Evolutionary conservation across 2,113 vertebrate species (phyloP).

Genomic region (Cottus gobio): DNA sequence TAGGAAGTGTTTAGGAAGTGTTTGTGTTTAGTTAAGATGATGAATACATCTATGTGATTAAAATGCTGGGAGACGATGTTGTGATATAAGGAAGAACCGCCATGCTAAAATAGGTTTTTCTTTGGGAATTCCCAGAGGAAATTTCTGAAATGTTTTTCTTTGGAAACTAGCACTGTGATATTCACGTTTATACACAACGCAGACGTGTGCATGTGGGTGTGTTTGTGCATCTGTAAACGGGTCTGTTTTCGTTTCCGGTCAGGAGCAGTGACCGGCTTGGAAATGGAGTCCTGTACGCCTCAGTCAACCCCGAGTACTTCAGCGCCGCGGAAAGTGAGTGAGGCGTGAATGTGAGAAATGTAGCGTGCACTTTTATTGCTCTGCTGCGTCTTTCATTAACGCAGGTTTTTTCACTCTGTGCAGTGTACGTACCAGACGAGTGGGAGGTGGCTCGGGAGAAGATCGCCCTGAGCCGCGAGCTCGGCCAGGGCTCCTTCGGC

Average conservation of each 20-base stretch:
- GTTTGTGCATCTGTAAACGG: constrained; percentile 17
- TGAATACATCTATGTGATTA: neutral
- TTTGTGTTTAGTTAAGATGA: no score
- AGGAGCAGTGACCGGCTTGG: constrained; percentile 93
- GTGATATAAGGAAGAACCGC: neutral
- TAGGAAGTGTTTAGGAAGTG: neutral
- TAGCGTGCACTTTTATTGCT: neutral
- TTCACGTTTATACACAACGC: neutral
- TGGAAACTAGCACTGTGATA: neutral
- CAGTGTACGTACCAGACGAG: constrained; percentile 97
- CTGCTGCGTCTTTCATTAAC: neutral
- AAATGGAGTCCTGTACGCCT: constrained; percentile 96
- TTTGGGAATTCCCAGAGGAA: neutral
- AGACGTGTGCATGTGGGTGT: constrained; percentile 6
- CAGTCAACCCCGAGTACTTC: constrained; percentile 98
- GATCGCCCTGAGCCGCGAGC: constrained; percentile 93
- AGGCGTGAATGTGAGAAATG: neutral
- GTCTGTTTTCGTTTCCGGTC: constrained; percentile 44
- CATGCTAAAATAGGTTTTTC: neutral
- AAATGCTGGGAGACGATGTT: neutral
- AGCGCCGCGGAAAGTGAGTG: constrained; percentile 96
- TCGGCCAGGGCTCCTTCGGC: constrained; percentile 98
- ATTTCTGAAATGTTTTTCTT: neutral
- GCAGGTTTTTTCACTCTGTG: neutral
- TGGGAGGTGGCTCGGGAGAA: constrained; percentile 98